Percentiles rank a stretch among this genome's conserved stretches.
These are phyloP conservation scores for Byasa hedistus DNA, from an alignment of 2,888 invertebrate genomes.

Conservation along the genomic window DNA sequence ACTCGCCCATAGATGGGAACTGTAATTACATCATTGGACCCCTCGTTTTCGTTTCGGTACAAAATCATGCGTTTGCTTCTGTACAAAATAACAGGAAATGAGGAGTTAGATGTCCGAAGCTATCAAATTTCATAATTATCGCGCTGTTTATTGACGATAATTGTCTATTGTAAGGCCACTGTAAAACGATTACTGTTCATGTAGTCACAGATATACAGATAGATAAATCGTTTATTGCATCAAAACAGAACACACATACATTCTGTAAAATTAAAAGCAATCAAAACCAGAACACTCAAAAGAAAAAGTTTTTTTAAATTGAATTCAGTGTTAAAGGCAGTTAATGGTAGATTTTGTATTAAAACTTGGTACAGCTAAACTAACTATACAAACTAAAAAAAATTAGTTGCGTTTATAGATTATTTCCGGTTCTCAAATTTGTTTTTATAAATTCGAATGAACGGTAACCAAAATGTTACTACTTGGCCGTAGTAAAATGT, in stretches of 20 bases:
- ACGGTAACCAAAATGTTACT: not conserved
- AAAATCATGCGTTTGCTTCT: conserved; percentile 14
- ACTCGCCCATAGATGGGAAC: conserved; percentile 19
- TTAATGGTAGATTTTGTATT: too few species aligned
- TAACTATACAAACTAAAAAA: too few species aligned
- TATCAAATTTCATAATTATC: not conserved
- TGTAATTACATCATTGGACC: conserved; percentile 21
- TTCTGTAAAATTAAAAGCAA: too few species aligned
- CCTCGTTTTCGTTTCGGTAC: conserved; percentile 18
- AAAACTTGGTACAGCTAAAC: too few species aligned
- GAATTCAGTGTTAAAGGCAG: too few species aligned
- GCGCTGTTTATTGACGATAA: not conserved
- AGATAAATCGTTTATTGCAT: too few species aligned
- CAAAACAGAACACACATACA: too few species aligned
- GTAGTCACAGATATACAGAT: too few species aligned
- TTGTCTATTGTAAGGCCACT: not conserved
- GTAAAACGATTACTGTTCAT: too few species aligned
- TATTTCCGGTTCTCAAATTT: not conserved
- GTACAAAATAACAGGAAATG: conserved; percentile 12
- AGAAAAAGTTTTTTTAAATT: too few species aligned
- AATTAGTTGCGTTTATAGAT: too few species aligned
- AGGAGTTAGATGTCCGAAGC: not conserved
- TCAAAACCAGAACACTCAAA: too few species aligned
- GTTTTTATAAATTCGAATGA: not conserved
- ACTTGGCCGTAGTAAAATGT: not conserved